A percentile compares a stretch with the other conserved stretches of the same genome.
Conservation (phyloP, 2,888 invertebrate genomes). For the Crossocerus cetratus region DNA sequence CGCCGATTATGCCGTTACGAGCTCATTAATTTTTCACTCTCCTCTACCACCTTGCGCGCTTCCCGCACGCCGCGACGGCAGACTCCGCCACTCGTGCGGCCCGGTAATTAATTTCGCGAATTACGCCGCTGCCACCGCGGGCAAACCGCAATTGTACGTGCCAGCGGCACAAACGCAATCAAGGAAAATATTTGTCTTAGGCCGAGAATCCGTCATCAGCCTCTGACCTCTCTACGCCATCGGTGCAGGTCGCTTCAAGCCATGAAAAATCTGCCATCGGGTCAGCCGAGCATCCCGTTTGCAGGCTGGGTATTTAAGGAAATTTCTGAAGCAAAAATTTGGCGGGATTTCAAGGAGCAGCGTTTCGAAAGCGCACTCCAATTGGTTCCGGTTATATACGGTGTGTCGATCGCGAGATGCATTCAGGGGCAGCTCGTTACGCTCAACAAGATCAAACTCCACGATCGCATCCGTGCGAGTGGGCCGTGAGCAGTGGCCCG, state of each 20-base stretch:
- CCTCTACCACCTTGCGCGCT: constrained; percentile 18
- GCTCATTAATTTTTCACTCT: constrained; percentile 54
- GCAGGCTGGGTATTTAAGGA: too few relatives aligned
- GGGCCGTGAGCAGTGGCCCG: constrained; percentile 17
- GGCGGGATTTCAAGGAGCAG: too few relatives aligned
- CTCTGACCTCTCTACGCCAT: background rate
- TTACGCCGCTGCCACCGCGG: constrained; percentile 49
- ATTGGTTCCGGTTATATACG: too few relatives aligned
- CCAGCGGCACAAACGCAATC: constrained; percentile 47
- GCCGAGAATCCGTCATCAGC: constrained; percentile 5
- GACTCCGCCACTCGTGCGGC: too few relatives aligned
- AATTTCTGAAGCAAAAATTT: too few relatives aligned
- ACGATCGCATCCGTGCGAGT: constrained; percentile 6
- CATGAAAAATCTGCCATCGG: too few relatives aligned
- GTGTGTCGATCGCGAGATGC: too few relatives aligned
- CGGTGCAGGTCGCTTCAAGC: too few relatives aligned
- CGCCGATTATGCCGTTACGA: constrained; percentile 55
- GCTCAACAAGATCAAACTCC: constrained; percentile 34
- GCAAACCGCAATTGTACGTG: constrained; percentile 46
- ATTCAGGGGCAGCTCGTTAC: constrained; percentile 13
- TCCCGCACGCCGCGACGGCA: background rate
- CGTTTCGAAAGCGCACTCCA: too few relatives aligned
- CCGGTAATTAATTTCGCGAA: constrained; percentile 52
- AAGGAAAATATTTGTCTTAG: constrained; percentile 44
- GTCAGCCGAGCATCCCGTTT: too few relatives aligned